Evolutionary conservation across 1,140 invertebrate genomes (phyloP), one percentile per base, ranked within the genome.

Genomic region (Orchestia grillus): DNA sequence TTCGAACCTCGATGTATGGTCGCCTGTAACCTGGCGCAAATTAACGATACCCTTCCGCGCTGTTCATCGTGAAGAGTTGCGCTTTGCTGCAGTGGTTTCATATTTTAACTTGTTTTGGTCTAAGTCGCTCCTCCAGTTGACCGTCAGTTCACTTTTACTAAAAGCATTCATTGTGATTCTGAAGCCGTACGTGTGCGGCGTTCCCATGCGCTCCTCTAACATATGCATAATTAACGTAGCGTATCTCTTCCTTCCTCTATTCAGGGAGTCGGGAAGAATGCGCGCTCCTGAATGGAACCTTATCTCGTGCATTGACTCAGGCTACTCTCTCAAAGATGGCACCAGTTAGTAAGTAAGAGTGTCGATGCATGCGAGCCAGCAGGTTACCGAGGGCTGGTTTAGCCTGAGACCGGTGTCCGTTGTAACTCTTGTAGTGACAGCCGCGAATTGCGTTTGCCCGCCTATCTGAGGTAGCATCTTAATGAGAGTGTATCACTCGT

Each of bases 381-480:
- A 77, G 62, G 62, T 28, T 77, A 36, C 62, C 62, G 62, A 77
- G 62, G 62, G 62, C 62, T 77, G 62, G 62, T 77, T 77, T 77
- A 77, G 62, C 62, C 62, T 15, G 62, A 36, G 62, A 77, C 62
- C 88, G 88, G 15, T 41, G 88, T 90, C 88, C 47, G 92, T 94
- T 94, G 92, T 94, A 94, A 94, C 92, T 94, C 92, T 94, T 94
- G 92, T 94, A 94, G 92, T 94, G 92, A 94, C 92, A 94, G 92
- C 43, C 92, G 43, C 43, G 92, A 94, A 94, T 94, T 94, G 92
- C 92, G 92, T 47, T 94, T 45, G 92, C 92, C 44, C 92, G 92
- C 92, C 43, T 94, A 94, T 94, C 92, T 94, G 92, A 44, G 92
- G 92, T 94, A 94, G 92, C 92, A 94, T 94, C 92, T 94, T 94